Conservation (phyloP, 2,888 invertebrate species). For the Spatulosminthurus flaviceps region DNA sequence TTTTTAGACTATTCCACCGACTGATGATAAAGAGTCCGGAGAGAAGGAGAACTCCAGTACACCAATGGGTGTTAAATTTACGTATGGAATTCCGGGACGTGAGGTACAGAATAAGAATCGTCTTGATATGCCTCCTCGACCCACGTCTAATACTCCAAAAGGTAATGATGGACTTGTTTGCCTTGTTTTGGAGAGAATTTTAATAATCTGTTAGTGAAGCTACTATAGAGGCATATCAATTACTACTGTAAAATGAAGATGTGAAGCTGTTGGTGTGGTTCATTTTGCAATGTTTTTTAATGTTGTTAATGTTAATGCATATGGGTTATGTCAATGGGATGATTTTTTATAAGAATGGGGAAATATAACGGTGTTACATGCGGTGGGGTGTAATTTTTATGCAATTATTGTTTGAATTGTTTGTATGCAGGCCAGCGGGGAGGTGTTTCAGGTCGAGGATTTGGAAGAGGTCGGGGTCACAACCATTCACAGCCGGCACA, state of each 20-base stretch:
- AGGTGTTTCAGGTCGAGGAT: slow-evolving; percentile 25
- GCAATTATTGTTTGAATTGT: background rate
- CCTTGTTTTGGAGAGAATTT: background rate
- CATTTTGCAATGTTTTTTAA: too few species aligned
- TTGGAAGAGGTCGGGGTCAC: slow-evolving; percentile 24
- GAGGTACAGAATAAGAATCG: slow-evolving; percentile 34
- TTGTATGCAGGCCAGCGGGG: slow-evolving; percentile 2
- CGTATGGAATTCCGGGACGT: slow-evolving; percentile 23
- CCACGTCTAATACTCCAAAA: slow-evolving; percentile 22
- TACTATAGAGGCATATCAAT: too few species aligned
- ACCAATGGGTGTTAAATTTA: slow-evolving; percentile 32
- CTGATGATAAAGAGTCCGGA: background rate
- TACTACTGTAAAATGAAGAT: too few species aligned
- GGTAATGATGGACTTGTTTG: slow-evolving; percentile 5
- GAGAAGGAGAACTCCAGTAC: slow-evolving; percentile 26
- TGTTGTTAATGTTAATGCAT: too few species aligned
- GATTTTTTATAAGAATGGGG: too few species aligned
- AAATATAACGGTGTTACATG: too few species aligned
- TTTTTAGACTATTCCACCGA: background rate
- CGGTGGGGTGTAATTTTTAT: too few species aligned
- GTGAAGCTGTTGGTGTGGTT: too few species aligned
- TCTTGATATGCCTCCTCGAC: slow-evolving; percentile 32
- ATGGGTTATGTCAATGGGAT: too few species aligned
- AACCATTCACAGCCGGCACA: background rate
- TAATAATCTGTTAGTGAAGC: too few species aligned